phyloP scores from a whole-genome alignment of 1,140 invertebrate species.

The Zaprionus ornatus region DNA sequence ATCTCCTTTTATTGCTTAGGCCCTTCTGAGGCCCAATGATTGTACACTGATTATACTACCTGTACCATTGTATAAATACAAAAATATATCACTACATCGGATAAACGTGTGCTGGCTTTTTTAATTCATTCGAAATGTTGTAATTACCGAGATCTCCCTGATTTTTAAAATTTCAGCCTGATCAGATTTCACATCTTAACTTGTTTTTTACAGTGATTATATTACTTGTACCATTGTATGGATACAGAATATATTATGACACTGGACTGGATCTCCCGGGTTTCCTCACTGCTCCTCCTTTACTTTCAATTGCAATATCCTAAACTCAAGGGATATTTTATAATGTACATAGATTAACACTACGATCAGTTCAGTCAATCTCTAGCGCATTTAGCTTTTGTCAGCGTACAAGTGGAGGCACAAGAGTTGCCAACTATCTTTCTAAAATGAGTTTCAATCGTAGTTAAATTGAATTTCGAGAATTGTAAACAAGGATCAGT shows the following conservation, averaged over 20 bases:
- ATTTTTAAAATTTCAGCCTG: too few relatives aligned
- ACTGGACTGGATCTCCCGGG: background rate
- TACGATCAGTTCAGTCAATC: too few relatives aligned
- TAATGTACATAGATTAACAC: too few relatives aligned
- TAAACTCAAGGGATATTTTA: too few relatives aligned
- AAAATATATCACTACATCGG: background rate
- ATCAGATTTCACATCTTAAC: too few relatives aligned
- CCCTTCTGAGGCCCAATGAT: conserved; percentile 9
- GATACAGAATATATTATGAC: background rate
- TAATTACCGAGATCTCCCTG: background rate
- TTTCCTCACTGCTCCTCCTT: too few relatives aligned
- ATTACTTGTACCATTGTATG: conserved; percentile 23
- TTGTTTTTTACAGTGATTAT: conserved; percentile 3
- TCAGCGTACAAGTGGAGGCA: background rate
- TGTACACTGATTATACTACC: conserved; percentile 26
- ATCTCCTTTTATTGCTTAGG: conserved; percentile 4
- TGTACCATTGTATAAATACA: conserved; percentile 30
- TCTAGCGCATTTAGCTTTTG: background rate
- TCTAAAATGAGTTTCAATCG: background rate
- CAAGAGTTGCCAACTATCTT: background rate
- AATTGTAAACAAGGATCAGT: too few relatives aligned
- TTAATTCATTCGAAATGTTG: background rate
- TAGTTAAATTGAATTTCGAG: background rate
- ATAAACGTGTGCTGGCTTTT: background rate
- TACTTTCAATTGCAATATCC: too few relatives aligned